Evolutionary conservation across 2,797 vertebrate species (phyloP), one percentile per base, ranked within the genome.

Genomic region (Crocodylus rhombifer): DNA sequence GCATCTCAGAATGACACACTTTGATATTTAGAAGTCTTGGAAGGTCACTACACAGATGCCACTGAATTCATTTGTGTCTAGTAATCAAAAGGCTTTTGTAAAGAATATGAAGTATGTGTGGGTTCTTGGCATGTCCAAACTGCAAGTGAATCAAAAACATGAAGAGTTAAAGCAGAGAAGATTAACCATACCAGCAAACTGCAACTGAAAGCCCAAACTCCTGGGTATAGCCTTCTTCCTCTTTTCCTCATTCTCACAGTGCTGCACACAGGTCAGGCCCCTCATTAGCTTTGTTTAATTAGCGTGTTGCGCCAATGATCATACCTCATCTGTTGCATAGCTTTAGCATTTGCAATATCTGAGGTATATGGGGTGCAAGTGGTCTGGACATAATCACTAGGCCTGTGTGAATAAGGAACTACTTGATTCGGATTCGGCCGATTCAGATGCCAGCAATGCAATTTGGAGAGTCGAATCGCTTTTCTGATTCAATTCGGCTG

Each of bases 11-110:
- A 80, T 20, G 89, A 75, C 77, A 80, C 25, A 86, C 87, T 96
- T 81, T 80, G 84, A 80, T 93, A 94, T 93, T 95, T 92, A 0
- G 4, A 95, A 92, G 82, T 58, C 83, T 92, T 93, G 88, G 74
- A 91, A 92, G 94, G 93, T 96, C 91, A 87, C 23, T 17, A 92
- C 78, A 73, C 74, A 94, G 77, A 28, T 58, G 85, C 73, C 78
- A 63, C 75, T 93, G 93, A 93, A 96, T 89, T 93, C 28, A 93
- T 89, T 92, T 91, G 91, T 94, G 82, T 91, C 87, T 91, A 84
- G 28, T 78, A 94, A 90, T 93, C 92, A 89, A 80, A 2, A 2
- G 84, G 42, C 90, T 86, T 87, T 88, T 92, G 79, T 67, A 91
- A 96, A 79, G n/a, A 97, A 73, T 62, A 91, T 89, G 78, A 36